phyloP scores from a whole-genome alignment of 2,797 vertebrate species.

The Oophaga sylvatica region DNA sequence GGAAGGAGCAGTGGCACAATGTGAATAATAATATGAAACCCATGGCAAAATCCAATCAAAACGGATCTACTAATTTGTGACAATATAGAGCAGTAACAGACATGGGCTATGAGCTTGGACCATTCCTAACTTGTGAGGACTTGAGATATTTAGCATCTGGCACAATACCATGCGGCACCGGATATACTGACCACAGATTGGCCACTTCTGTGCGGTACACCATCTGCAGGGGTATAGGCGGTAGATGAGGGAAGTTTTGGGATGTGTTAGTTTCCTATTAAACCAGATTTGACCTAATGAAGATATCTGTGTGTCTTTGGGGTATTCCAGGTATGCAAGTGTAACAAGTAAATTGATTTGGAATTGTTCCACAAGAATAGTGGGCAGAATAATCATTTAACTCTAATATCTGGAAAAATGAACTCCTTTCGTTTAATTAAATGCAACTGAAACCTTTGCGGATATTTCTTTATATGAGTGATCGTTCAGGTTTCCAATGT shows the following conservation, averaged over 20 bases:
- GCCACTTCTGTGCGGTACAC: neutral
- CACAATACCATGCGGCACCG: no score
- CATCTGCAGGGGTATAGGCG: neutral
- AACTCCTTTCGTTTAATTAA: constrained; percentile 59
- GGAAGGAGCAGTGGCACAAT: no score
- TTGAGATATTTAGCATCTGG: no score
- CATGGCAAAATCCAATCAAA: no score
- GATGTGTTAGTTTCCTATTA: neutral
- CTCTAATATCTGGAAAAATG: constrained; percentile 53
- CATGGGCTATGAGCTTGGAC: no score
- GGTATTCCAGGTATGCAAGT: neutral
- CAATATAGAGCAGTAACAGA: no score
- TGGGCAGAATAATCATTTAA: constrained; percentile 55
- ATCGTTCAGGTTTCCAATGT: constrained; percentile 67
- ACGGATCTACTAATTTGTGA: no score
- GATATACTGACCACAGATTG: neutral
- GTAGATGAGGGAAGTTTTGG: neutral
- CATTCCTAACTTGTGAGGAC: no score
- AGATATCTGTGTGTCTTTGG: neutral
- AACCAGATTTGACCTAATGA: neutral
- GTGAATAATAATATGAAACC: no score
- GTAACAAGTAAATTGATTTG: constrained; percentile 26
- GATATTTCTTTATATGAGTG: constrained; percentile 63
- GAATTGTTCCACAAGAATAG: neutral
- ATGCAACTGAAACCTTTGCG: constrained; percentile 64